Evolutionary conservation across 2,113 vertebrate genomes (phyloP).

Genomic region (Donacobius atricapilla): DNA sequence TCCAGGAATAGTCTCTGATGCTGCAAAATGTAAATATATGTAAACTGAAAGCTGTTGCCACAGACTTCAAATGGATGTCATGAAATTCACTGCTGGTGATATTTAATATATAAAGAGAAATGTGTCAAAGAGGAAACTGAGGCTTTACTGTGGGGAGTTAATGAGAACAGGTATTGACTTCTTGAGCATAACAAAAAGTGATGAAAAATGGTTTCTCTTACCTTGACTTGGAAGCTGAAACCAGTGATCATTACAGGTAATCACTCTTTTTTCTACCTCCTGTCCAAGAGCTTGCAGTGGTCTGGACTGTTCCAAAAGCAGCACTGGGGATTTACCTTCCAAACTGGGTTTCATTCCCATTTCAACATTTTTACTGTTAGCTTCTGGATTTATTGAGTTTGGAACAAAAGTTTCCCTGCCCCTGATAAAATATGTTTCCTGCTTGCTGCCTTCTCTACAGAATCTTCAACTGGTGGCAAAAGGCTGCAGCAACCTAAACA

Average conservation of each 20-base stretch:
- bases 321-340: neutral
- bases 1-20: neutral
- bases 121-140: neutral
- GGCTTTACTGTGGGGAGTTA: neutral
- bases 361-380: neutral
- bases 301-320: neutral
- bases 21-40: slow-evolving; percentile 13
- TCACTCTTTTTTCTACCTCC: neutral
- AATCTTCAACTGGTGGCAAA: slow-evolving; percentile 88
- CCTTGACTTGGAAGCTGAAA: neutral
- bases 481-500: slow-evolving; percentile 92
- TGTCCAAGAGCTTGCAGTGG: neutral
- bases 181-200: neutral
- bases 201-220: neutral
- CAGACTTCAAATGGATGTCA: slow-evolving; percentile 5
- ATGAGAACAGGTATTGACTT: neutral
- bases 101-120: neutral
- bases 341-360: neutral
- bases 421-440: neutral
- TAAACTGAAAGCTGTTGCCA: neutral
- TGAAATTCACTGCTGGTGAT: slow-evolving; percentile 1
- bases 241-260: neutral
- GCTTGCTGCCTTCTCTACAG: slow-evolving; percentile 61
- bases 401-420: neutral
- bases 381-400: neutral